These are phyloP conservation scores for Champsocephalus gunnari DNA, from an alignment of 2,797 vertebrate genomes.

Conservation along the genomic window DNA sequence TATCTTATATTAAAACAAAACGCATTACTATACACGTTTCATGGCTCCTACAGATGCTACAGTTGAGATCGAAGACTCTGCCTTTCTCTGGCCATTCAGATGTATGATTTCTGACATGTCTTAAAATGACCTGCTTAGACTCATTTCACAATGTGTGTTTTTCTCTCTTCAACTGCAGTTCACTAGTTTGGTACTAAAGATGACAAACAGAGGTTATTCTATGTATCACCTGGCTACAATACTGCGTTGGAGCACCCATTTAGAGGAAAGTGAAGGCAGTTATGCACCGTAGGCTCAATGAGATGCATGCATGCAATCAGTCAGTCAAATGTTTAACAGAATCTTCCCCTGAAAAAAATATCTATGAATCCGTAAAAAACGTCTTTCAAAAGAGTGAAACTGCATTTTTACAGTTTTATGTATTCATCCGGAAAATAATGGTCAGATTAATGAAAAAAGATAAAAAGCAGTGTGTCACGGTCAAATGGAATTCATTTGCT, in stretches of 20 bases:
- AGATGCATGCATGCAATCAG: not conserved
- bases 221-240: constrained; percentile 13
- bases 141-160: not conserved
- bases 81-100: constrained; percentile 10
- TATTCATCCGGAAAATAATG: not conserved
- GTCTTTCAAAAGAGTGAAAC: not conserved
- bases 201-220: not conserved
- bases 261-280: constrained; percentile 35
- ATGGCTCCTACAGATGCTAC: not conserved
- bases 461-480: not conserved
- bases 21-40: too few species aligned
- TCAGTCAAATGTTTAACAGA: not conserved
- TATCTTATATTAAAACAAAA: too few species aligned
- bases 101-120: not conserved
- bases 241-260: constrained; percentile 26
- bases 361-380: not conserved
- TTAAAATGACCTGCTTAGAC: not conserved
- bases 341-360: not conserved
- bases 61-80: constrained; percentile 41
- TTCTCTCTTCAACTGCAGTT: not conserved
- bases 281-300: constrained; percentile 2
- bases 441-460: not conserved
- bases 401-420: not conserved
- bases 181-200: not conserved
- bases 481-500: not conserved